These are phyloP conservation scores for Saccostrea cuccullata DNA, from an alignment of 1,140 invertebrate genomes.

Conservation along the genomic window DNA sequence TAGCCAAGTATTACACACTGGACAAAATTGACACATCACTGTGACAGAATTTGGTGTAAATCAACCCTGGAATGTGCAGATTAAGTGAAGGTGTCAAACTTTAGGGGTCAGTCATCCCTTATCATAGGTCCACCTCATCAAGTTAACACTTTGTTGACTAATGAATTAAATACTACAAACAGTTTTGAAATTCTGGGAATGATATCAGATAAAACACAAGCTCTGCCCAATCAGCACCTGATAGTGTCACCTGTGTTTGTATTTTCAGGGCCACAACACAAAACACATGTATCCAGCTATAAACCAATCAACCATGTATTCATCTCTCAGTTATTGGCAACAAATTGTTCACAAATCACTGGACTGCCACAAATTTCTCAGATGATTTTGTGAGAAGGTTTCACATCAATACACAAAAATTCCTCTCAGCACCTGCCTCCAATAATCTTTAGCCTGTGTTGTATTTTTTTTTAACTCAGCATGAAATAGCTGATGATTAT, in stretches of 20 bases:
- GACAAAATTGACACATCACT: slow-evolving; percentile 11
- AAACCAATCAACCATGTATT: slow-evolving; percentile 21
- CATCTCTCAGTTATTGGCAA: slow-evolving; percentile 9
- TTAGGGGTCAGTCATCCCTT: slow-evolving; percentile 29
- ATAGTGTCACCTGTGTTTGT: slow-evolving; percentile 32
- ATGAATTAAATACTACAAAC: slow-evolving; percentile 34
- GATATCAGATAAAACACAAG: slow-evolving; percentile 14
- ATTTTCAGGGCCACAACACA: slow-evolving; percentile 7
- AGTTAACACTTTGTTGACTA: slow-evolving; percentile 24
- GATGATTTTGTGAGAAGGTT: not conserved
- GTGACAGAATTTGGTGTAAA: not conserved
- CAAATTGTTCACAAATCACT: slow-evolving; percentile 28
- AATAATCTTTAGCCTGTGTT: slow-evolving; percentile 15
- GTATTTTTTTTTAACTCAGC: not conserved
- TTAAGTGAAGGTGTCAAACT: slow-evolving; percentile 31
- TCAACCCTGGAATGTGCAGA: not conserved
- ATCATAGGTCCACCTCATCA: slow-evolving; percentile 18
- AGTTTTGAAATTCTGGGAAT: slow-evolving; percentile 29
- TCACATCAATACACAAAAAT: slow-evolving; percentile 34
- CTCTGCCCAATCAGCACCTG: slow-evolving; percentile 25
- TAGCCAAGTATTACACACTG: not conserved
- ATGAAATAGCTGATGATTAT: slow-evolving; percentile 21
- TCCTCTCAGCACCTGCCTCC: slow-evolving; percentile 8
- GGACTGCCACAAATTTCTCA: not conserved
- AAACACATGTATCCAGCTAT: slow-evolving; percentile 6